These are phyloP conservation scores for Channa striata DNA, from an alignment of 2,797 vertebrate genomes.

Conservation along the genomic window DNA sequence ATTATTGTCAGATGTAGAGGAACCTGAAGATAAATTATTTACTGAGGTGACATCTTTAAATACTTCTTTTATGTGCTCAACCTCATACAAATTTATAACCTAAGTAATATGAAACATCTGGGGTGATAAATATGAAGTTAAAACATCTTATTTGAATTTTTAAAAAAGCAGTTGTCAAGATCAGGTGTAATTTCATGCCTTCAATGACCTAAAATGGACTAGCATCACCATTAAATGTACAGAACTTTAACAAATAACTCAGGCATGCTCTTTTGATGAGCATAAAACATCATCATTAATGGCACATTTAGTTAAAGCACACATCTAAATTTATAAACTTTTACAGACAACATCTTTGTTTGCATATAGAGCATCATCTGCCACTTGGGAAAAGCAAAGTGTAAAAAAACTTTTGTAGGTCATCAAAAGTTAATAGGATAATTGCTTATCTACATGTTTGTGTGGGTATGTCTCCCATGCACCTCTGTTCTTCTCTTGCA, in stretches of 20 bases:
- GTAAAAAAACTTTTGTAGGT: constrained; percentile 78
- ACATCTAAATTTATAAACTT: constrained; percentile 40
- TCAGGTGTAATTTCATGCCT: background rate
- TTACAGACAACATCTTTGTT: constrained; percentile 49
- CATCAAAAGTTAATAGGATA: constrained; percentile 83
- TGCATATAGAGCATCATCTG: constrained; percentile 28
- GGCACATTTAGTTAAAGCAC: constrained; percentile 32
- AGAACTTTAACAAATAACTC: background rate
- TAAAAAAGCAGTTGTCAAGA: background rate
- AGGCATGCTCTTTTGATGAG: background rate
- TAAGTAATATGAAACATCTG: too few relatives aligned
- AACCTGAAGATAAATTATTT: too few relatives aligned
- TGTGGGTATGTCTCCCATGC: constrained; percentile 42
- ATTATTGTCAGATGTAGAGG: too few relatives aligned
- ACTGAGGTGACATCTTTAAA: too few relatives aligned
- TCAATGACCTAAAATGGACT: too few relatives aligned
- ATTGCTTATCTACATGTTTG: constrained; percentile 79
- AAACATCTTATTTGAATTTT: too few relatives aligned
- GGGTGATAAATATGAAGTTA: too few relatives aligned
- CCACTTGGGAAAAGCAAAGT: constrained; percentile 49
- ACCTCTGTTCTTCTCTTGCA: constrained; percentile 50
- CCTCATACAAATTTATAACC: too few relatives aligned
- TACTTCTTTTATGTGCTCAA: too few relatives aligned
- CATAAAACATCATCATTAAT: constrained; percentile 6
- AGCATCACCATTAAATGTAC: background rate